phyloP scores from a whole-genome alignment of 2,113 vertebrate species.

The Scophthalmus maximus region DNA sequence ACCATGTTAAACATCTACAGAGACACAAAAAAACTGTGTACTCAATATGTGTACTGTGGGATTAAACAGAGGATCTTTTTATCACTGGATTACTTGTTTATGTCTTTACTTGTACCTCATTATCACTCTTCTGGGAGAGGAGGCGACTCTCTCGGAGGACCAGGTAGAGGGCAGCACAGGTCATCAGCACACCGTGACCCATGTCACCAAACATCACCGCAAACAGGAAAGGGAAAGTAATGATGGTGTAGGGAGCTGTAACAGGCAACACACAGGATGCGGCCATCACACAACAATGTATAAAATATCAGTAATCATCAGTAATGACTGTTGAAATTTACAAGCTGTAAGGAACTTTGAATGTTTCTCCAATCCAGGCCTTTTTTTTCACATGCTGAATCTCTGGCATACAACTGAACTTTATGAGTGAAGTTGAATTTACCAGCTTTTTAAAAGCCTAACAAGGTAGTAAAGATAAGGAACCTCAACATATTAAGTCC shows the following conservation, averaged over 20 bases:
- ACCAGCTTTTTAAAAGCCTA: too few relatives aligned
- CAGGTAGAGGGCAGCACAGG: slow-evolving; percentile 92
- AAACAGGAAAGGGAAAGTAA: slow-evolving; percentile 98
- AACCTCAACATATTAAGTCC: background rate
- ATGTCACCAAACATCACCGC: slow-evolving; percentile 99
- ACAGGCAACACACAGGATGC: background rate
- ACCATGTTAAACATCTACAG: slow-evolving; percentile 95
- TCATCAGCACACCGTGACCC: slow-evolving; percentile 95
- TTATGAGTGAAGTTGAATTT: too few relatives aligned
- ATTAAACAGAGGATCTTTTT: background rate
- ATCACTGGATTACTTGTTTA: background rate
- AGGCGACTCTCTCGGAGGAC: slow-evolving; percentile 93
- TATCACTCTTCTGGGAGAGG: slow-evolving; percentile 93
- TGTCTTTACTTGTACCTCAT: slow-evolving; percentile 86
- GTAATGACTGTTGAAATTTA: background rate
- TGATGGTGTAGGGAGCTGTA: slow-evolving; percentile 95
- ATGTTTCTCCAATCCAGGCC: background rate
- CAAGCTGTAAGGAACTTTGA: background rate
- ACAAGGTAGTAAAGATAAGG: background rate
- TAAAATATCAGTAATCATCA: background rate
- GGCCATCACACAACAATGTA: background rate
- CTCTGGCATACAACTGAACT: background rate
- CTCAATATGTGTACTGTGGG: background rate
- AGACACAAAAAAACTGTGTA: slow-evolving; percentile 1
- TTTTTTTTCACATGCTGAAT: background rate